Percentiles rank a stretch among this genome's conserved stretches.
These are phyloP conservation scores for Andricus grossulariae DNA, from an alignment of 1,140 invertebrate species.

Conservation along the genomic window DNA sequence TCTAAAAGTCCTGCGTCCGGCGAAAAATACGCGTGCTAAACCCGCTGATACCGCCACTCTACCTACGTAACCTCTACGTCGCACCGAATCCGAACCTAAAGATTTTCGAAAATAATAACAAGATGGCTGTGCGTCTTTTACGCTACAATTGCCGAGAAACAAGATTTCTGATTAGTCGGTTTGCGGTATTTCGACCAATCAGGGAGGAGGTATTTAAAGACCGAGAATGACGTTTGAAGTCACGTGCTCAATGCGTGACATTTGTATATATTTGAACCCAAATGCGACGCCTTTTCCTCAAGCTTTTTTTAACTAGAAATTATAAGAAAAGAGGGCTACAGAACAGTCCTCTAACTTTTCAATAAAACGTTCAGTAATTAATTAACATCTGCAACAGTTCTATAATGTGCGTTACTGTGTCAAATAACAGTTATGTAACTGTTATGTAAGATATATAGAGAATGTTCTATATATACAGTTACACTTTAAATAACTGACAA, in stretches of 20 bases:
- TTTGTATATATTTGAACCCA: background rate
- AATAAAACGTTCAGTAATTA: too few species aligned
- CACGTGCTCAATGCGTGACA: constrained; percentile 38
- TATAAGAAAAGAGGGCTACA: too few species aligned
- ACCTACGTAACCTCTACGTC: constrained; percentile 43
- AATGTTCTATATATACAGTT: too few species aligned
- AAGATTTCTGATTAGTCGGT: constrained; percentile 53
- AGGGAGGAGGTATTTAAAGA: constrained; percentile 46
- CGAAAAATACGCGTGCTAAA: constrained; percentile 33
- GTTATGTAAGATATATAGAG: too few species aligned
- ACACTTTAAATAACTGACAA: too few species aligned
- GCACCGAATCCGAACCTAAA: constrained; percentile 47
- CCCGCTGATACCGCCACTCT: constrained; percentile 39
- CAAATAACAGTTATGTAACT: too few species aligned
- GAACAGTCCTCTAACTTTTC: too few species aligned
- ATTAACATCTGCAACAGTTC: too few species aligned
- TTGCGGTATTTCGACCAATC: constrained; percentile 52
- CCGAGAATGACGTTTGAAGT: constrained; percentile 57
- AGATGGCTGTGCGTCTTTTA: constrained; percentile 64
- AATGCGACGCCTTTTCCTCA: background rate
- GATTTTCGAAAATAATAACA: constrained; percentile 74
- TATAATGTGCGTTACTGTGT: too few species aligned
- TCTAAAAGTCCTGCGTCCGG: constrained; percentile 33
- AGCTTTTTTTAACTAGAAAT: too few species aligned
- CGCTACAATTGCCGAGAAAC: constrained; percentile 65